Base-by-base conservation (phyloP, 2,113 vertebrate species). In the Athene cunicularia region DNA sequence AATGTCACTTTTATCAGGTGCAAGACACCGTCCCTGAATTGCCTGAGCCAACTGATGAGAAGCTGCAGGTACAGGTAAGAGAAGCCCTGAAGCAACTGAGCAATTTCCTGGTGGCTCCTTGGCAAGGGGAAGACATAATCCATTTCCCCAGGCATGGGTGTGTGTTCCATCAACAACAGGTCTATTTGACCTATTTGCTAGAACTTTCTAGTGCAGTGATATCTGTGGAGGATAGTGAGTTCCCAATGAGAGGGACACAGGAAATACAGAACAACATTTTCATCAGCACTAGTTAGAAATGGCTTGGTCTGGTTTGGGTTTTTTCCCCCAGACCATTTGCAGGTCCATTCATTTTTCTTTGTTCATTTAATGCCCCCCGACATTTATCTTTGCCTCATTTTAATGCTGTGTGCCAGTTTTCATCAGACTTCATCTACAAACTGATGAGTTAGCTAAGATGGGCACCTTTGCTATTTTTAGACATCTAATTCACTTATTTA, bases 401-500 rank as follows among this genome's bases (percentile, higher is more conserved):
- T 75, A 81, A 77, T 82, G 18, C 20, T 68, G 28, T 56, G 6
- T 68, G 28, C 9, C 52, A 71, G 20, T 68, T 43, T 75, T 49
- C 32, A 76, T 73, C 35, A 82, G 62, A 79, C 64, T 88, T 70
- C 45, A 58, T 41, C 49, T 53, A n/a, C 8, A 87, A 67, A 77
- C 16, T 91, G 80, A 47, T 70, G 60, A 91, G 24, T 89, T 83
- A 93, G 83, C 80, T 79, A 81, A 77, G 7, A 5, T 67, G 56
- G 75, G 33, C 7, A 49, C 13, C 10, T 71, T 82, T 84, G 47
- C 15, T 95, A 73, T 80, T 91, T 94, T 84, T 95, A 97, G 39
- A 18, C 45, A 72, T 24, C 18, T 35, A 82, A 76, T 81, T 95
- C 15, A 79, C 75, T 92, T 95, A 81, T 96, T 94, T 95, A 89